Conservation (phyloP, 2,113 vertebrate genomes). For the Epinephelus cyanopodus region DNA sequence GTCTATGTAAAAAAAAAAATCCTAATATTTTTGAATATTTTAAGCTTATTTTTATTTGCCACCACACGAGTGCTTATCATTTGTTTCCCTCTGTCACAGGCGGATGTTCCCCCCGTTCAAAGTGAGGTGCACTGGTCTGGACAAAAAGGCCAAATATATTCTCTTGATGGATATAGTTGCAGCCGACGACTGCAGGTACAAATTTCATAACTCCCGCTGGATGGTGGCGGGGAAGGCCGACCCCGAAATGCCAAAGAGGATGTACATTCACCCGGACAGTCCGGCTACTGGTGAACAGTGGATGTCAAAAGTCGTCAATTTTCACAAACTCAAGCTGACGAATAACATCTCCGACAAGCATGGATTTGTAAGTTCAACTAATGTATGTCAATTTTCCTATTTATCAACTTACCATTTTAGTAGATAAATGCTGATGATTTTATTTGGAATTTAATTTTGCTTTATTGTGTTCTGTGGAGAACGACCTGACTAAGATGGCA, state of each 20-base stretch:
- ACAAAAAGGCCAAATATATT: slow-evolving; percentile 99
- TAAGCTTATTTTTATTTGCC: not conserved
- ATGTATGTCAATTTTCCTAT: slow-evolving; percentile 81
- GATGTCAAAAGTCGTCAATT: slow-evolving; percentile 99
- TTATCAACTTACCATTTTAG: slow-evolving; percentile 59
- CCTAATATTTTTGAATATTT: not conserved
- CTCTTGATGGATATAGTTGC: slow-evolving; percentile 99
- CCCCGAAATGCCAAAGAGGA: slow-evolving; percentile 99
- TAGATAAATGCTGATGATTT: not conserved
- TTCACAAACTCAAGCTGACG: slow-evolving; percentile 99
- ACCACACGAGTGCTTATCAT: slow-evolving; percentile 1
- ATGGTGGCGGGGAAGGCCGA: slow-evolving; percentile 99
- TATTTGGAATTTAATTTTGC: not conserved
- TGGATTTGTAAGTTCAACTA: slow-evolving; percentile 95
- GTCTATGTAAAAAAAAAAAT: not conserved
- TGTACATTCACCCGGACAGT: slow-evolving; percentile 99
- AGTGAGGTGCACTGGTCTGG: slow-evolving; percentile 98
- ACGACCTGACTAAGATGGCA: not conserved
- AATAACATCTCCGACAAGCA: slow-evolving; percentile 99
- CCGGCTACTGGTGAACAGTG: slow-evolving; percentile 98
- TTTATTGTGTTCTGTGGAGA: not conserved
- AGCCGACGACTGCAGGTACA: slow-evolving; percentile 99
- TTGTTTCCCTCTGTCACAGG: slow-evolving; percentile 78
- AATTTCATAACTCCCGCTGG: slow-evolving; percentile 99
- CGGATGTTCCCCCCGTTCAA: slow-evolving; percentile 99